Evolutionary conservation across 2,888 invertebrate species (phyloP), one percentile per base, ranked within the genome.

Genomic region (Pollenia amentaria): DNA sequence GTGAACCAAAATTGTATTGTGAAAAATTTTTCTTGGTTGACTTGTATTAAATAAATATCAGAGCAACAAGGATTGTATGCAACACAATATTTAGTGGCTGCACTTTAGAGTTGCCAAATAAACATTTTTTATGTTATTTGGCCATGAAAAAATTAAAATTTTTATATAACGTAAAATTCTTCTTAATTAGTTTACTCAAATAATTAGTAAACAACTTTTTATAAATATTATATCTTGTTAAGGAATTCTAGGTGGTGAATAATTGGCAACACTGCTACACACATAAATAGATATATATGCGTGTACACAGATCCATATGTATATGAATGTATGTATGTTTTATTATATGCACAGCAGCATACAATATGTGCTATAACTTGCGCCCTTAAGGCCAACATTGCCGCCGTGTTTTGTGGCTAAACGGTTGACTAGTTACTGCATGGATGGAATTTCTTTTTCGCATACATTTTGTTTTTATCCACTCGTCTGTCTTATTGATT

Each of bases 401-500:
- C 83, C 76, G 80, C 83, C 79, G 83, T 79, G 76, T 72, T 76
- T 79, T 83, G 83, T 80, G 86, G 86, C 72, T 83, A 80, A 83
- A 86, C 53, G 83, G 70, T 83, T 86, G 83, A 86, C 83, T 86
- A 86, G 83, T 72, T 76, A 80, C 86, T 83, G 86, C 83, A 86
- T 80, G 72, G 76, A 72, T 86, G 76, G 18, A 64, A 16, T 79
- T 78, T 78, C 14, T 72, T 65, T 21, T 51, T 72, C 53, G 3
- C 42, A 44, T 64, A 11, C 62, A 46, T 60, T 55, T 77, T 14
- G 46, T 70, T 70, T 69, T 70, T 70, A 16, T 55, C 38, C 53
- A 40, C 14, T 82, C 21, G 53, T 62, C 16, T n/a, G 60, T 69
- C 69, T 76, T 82, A 69, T 69, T 82, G 67, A 62, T 76, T 82